Conservation (phyloP, 2,797 vertebrate genomes). For the Pelodytes ibericus region DNA sequence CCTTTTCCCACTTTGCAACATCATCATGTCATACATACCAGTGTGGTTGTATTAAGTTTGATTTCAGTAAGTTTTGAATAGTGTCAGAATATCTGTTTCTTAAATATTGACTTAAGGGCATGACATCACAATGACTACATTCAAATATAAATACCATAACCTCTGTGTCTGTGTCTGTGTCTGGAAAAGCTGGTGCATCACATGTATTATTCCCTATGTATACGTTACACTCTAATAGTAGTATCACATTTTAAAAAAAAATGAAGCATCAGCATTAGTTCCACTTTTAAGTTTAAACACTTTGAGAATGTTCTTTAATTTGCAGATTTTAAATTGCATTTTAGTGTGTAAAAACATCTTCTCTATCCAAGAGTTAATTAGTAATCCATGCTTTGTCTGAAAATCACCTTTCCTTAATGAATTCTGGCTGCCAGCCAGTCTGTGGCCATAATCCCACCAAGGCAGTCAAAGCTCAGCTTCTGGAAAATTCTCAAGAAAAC, state of each 20-base stretch:
- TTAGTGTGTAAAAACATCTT: constrained; percentile 12
- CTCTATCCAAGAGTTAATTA: constrained; percentile 13
- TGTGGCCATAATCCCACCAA: constrained; percentile 30
- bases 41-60: no score
- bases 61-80: no score
- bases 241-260: neutral
- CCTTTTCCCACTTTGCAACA: no score
- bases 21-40: no score
- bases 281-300: neutral
- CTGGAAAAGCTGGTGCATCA: neutral
- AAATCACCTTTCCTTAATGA: constrained; percentile 31
- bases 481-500: constrained; percentile 21
- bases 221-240: no score
- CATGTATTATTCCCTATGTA: no score
- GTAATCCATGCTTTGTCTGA: constrained; percentile 17
- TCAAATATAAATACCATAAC: no score
- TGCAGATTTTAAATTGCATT: neutral
- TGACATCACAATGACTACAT: no score
- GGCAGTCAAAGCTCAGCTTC: constrained; percentile 6
- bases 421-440: constrained; percentile 45
- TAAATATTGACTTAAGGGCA: no score
- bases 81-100: no score
- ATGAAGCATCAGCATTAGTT: neutral
- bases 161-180: no score
- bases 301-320: neutral